A percentile compares a stretch with the other conserved stretches of the same genome.
These are phyloP conservation scores for Scleropages formosus DNA, from an alignment of 2,797 vertebrate genomes.

Conservation along the genomic window DNA sequence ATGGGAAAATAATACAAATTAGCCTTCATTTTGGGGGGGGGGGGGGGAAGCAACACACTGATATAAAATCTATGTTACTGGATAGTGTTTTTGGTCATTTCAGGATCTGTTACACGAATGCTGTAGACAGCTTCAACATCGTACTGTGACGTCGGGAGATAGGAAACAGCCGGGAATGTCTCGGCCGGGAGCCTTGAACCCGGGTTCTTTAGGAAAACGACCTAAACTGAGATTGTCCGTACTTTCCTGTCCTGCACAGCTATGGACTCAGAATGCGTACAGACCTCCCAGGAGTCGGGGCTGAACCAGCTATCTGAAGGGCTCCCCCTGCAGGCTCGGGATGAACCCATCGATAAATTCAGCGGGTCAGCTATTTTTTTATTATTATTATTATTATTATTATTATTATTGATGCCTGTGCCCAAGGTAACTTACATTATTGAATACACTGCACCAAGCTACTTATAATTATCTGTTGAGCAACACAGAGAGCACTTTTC, in stretches of 20 bases:
- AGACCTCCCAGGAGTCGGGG: conserved; percentile 56
- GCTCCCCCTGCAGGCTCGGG: conserved; percentile 46
- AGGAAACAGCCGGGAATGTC: no score
- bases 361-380: conserved; percentile 62
- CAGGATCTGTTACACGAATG: not conserved
- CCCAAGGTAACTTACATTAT: no score
- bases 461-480: no score
- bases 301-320: conserved; percentile 47
- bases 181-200: no score
- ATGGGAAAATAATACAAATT: not conserved
- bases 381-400: not conserved
- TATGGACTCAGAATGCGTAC: conserved; percentile 58
- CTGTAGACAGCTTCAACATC: not conserved
- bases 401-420: no score
- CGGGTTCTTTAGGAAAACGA: no score
- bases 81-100: not conserved
- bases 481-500: no score
- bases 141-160: not conserved
- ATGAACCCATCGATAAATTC: conserved; percentile 56
- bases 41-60: not conserved
- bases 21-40: not conserved
- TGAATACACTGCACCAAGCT: no score
- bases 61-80: not conserved
- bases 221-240: no score
- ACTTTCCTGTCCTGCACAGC: conserved; percentile 26